A percentile compares a stretch with the other conserved stretches of the same genome.
Conservation (phyloP, 2,797 vertebrate species). For the Emys orbicularis region DNA sequence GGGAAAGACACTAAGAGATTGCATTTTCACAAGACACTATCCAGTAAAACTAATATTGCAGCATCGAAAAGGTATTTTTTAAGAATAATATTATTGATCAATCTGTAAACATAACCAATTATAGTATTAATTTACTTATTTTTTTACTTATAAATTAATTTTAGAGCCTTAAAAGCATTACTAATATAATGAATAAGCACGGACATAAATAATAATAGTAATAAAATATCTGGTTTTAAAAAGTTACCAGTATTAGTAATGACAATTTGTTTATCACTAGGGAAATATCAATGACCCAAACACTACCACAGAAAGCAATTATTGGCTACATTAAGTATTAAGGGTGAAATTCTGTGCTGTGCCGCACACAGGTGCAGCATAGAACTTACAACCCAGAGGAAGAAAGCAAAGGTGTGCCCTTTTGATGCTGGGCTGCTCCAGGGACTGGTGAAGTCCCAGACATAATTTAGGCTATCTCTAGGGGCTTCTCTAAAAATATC, state of each 20-base stretch:
- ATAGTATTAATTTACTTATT: not conserved
- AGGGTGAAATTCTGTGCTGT: not conserved
- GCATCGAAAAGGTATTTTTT: not conserved
- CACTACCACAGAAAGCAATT: not conserved
- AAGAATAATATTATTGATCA: not conserved
- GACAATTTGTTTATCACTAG: not conserved
- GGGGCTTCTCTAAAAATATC: not conserved
- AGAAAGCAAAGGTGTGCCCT: not conserved
- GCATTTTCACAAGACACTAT: not conserved
- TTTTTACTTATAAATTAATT: not conserved
- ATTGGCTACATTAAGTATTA: not conserved
- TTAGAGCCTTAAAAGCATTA: not conserved
- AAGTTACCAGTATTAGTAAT: not conserved
- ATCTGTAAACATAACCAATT: not conserved
- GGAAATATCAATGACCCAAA: not conserved
- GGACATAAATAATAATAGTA: not conserved
- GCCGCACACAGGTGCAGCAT: not conserved
- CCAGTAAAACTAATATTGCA: not conserved
- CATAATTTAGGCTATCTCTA: too few relatives aligned
- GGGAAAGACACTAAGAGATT: not conserved
- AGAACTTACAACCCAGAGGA: slow-evolving; percentile 6
- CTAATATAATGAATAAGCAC: not conserved
- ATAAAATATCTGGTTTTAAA: not conserved
- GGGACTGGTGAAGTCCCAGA: not conserved
- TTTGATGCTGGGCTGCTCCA: not conserved